Evolutionary conservation across 2,888 invertebrate genomes (phyloP).

Genomic region (Drosophila hamatofila): DNA sequence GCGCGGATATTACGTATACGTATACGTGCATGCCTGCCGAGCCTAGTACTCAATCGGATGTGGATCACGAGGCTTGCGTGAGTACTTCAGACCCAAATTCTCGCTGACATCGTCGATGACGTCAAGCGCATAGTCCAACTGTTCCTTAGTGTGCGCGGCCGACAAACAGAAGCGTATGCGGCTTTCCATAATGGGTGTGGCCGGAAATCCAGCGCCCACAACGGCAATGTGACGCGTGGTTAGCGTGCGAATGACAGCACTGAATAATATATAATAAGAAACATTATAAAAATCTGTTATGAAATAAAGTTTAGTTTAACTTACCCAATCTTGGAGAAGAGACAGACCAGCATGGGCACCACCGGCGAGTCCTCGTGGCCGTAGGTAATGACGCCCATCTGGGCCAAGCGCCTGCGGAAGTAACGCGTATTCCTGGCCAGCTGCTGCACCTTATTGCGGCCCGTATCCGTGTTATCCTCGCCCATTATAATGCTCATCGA

Average conservation of each 20-base stretch:
- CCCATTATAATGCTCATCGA: conserved; percentile 96
- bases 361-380: conserved; percentile 98
- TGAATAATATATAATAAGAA: conserved; percentile 76
- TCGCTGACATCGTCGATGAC: conserved; percentile 91
- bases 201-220: conserved; percentile 99
- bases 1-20: conserved; percentile 4
- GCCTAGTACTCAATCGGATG: conserved; percentile 87
- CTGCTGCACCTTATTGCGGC: conserved; percentile 88
- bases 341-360: conserved; percentile 97
- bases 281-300: background rate
- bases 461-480: conserved; percentile 90
- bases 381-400: conserved; percentile 96
- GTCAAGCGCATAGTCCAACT: conserved; percentile 92
- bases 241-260: conserved; percentile 94
- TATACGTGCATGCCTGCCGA: conserved; percentile 23
- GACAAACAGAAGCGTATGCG: conserved; percentile 98
- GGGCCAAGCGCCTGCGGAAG: conserved; percentile 91
- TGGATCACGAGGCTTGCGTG: conserved; percentile 87
- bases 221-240: conserved; percentile 93
- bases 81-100: conserved; percentile 92
- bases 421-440: conserved; percentile 93
- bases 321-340: conserved; percentile 97
- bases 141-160: conserved; percentile 97
- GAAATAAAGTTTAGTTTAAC: background rate
- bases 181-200: conserved; percentile 96